Conservation (phyloP, 2,797 vertebrate genomes). For the Psittacula derbiana region DNA sequence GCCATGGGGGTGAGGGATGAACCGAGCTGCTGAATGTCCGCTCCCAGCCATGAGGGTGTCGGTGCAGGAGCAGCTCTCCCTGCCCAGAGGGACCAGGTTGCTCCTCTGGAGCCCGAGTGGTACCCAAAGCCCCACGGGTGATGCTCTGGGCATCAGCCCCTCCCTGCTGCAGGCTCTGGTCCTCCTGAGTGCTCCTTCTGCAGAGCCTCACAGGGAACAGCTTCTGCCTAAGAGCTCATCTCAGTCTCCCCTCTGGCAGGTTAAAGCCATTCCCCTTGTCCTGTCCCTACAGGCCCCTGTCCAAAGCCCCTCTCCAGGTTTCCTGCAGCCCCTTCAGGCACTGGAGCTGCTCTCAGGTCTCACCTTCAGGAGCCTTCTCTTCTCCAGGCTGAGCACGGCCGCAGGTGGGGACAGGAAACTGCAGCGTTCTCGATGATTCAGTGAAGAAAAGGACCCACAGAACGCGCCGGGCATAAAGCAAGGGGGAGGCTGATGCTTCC, state of each 20-base stretch:
- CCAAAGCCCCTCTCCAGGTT: neutral
- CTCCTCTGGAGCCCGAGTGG: neutral
- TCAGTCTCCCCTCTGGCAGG: neutral
- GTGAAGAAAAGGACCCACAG: neutral
- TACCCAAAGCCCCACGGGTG: rapidly evolving
- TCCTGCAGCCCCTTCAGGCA: neutral
- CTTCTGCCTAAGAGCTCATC: neutral
- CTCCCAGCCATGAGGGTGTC: rapidly evolving
- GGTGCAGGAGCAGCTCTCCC: neutral
- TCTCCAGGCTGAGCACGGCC: neutral
- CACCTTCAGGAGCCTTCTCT: neutral
- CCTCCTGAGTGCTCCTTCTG: neutral
- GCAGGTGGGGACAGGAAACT: neutral
- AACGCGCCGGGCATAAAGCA: neutral
- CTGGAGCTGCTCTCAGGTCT: neutral
- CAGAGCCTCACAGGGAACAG: neutral
- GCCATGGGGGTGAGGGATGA: neutral
- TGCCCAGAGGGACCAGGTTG: rapidly evolving
- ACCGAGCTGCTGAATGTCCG: rapidly evolving
- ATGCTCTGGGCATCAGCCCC: neutral
- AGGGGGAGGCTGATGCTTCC: neutral
- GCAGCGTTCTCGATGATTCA: neutral
- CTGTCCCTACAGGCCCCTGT: too few relatives aligned
- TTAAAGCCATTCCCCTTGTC: neutral
- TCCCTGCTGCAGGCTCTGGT: rapidly evolving